These are phyloP conservation scores for Physella acuta DNA, from an alignment of 1,140 invertebrate species.

Conservation along the genomic window DNA sequence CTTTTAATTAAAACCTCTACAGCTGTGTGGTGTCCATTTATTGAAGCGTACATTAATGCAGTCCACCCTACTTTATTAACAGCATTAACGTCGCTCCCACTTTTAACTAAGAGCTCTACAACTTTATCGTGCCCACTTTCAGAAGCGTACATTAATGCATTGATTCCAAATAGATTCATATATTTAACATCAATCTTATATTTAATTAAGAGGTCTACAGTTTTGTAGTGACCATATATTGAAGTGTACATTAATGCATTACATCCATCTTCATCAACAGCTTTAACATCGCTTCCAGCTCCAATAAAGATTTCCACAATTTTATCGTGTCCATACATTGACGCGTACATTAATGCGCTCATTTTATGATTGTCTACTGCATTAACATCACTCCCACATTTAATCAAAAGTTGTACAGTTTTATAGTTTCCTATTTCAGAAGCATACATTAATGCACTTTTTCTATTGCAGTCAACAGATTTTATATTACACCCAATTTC, in stretches of 20 bases:
- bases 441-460: background rate
- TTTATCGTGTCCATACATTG: constrained; percentile 16
- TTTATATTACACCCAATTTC: background rate
- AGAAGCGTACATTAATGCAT: background rate
- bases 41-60: constrained; percentile 28
- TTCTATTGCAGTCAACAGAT: background rate
- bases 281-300: constrained; percentile 11
- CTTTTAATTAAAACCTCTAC: constrained; percentile 19
- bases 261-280: constrained; percentile 2
- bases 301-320: constrained; percentile 22
- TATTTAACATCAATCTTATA: background rate
- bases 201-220: background rate
- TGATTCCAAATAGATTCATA: background rate
- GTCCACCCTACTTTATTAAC: constrained; percentile 27
- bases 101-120: background rate
- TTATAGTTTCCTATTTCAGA: constrained; percentile 18
- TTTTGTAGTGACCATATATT: background rate
- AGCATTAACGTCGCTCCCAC: constrained; percentile 9
- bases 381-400: constrained; percentile 19
- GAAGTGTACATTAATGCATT: constrained; percentile 2
- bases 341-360: too few species aligned
- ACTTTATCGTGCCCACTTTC: background rate
- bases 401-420: constrained; percentile 21
- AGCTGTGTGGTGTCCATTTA: constrained; percentile 24
- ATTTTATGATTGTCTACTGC: constrained; percentile 26